A percentile compares a stretch with the other conserved stretches of the same genome.
phyloP scores from a whole-genome alignment of 2,113 vertebrate genomes.

The Pelecanoides urinatrix region DNA sequence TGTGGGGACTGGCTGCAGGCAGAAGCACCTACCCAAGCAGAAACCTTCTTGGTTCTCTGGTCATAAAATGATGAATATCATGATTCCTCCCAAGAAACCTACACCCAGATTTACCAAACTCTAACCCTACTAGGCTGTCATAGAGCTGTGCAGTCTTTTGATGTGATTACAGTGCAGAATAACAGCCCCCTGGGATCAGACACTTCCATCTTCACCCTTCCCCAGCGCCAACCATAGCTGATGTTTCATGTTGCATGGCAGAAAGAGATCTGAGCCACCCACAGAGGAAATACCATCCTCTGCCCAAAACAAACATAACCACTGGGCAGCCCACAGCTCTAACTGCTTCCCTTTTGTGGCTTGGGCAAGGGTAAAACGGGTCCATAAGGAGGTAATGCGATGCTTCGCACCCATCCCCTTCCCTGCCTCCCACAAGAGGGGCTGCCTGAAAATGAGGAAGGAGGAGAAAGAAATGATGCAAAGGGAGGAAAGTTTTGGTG shows the following conservation, averaged over 20 bases:
- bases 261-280: slow-evolving; percentile 27
- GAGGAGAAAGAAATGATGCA: not conserved
- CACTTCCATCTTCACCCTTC: not conserved
- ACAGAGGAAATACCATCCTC: slow-evolving; percentile 35
- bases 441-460: slow-evolving; percentile 11
- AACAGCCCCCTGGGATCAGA: not conserved
- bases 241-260: not conserved
- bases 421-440: not conserved
- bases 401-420: not conserved
- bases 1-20: not conserved
- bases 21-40: not conserved
- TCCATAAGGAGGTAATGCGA: not conserved
- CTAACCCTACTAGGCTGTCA: not conserved
- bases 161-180: not conserved
- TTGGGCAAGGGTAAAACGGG: not conserved
- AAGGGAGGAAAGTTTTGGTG: not conserved
- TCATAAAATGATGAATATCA: not conserved
- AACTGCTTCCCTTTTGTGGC: slow-evolving; percentile 36
- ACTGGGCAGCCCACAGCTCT: slow-evolving; percentile 32
- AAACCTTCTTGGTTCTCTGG: not conserved
- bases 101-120: not conserved
- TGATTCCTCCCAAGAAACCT: not conserved
- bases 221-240: not conserved
- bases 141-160: not conserved
- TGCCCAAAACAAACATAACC: slow-evolving; percentile 40